Conservation (phyloP, 30 jellyfish, hydroid and myxozoan species). For the Cassiopea andromeda region DNA sequence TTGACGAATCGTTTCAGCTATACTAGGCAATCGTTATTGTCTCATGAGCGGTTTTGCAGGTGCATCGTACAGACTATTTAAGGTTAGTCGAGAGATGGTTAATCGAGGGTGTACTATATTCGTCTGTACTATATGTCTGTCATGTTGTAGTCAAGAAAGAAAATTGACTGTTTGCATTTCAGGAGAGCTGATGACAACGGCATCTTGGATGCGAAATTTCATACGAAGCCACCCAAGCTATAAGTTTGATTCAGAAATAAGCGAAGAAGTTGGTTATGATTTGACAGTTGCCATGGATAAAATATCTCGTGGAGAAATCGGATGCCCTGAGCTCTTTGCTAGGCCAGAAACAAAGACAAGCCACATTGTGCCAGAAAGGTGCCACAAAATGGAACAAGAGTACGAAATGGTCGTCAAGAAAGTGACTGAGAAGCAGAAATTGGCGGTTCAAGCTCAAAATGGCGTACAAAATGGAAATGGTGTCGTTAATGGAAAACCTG, state of each 20-base stretch:
- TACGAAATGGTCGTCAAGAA: constrained; percentile 68
- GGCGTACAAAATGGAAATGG: constrained; percentile 10
- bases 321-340: constrained; percentile 95
- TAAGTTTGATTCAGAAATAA: constrained; percentile 80
- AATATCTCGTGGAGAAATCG: constrained; percentile 82
- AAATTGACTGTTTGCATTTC: not conserved
- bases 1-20: too few species aligned
- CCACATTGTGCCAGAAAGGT: constrained; percentile 77
- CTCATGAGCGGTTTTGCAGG: too few species aligned
- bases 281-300: constrained; percentile 73
- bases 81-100: too few species aligned
- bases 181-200: constrained; percentile 91
- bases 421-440: constrained; percentile 49
- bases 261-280: constrained; percentile 90
- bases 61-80: too few species aligned
- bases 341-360: constrained; percentile 91
- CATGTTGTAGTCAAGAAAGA: not conserved
- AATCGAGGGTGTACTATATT: too few species aligned
- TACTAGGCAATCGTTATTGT: too few species aligned
- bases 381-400: constrained; percentile 84
- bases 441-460: not conserved
- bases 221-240: constrained; percentile 87
- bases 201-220: constrained; percentile 93
- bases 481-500: constrained; percentile 27
- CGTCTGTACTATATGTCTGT: too few species aligned